Evolutionary conservation across 1,140 invertebrate genomes (phyloP), one percentile per base, ranked within the genome.

Genomic region (Littorina saxatilis): DNA sequence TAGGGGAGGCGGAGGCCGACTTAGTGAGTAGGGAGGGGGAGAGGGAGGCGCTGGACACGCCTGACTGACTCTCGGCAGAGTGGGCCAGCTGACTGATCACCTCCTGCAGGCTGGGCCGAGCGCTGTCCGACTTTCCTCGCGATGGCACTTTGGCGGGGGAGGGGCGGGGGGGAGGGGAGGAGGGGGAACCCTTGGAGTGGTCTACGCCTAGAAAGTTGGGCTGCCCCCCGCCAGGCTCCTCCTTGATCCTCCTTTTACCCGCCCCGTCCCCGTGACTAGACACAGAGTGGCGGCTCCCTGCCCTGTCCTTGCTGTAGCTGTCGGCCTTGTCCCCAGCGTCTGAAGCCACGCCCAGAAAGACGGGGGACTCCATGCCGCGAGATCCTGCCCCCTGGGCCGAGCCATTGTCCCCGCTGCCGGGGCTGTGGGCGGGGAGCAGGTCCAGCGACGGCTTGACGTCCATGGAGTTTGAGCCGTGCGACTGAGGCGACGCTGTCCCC

Each of bases 21-120:
- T 55, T 35, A 1, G 58, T 27, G 35, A 43, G 43, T 27, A 15
- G 27, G 55, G 39, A n/a, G 15, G 76, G 55, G 29, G 58, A 61
- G 13, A 58, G 17, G 20, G 55, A 29, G 47, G 58, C 35, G 43
- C 29, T 27, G 17, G 76, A 78, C 3, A n/a, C 47, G 29, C 23
- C 23, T 3, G 66, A 68, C 66, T 68, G 66, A 40, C 32, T 39
- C 32, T 39, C 76, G 20, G 76, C 66, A 20, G 79, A 40, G 35
- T 76, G 80, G 61, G 80, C 73, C 39, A 82, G 74, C 75, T 82
- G 73, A 29, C 37, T 61, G 58, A 82, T 82, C 2, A 82, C 75
- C 35, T 74, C 80, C 29, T 82, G 72, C 47, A 82, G 74, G 50
- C 58, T 82, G 35, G 72, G 83, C n/a, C 72, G 80, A n/a, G 79